Evolutionary conservation across 2,888 invertebrate species (phyloP).

Genomic region (Conistra vaccinii): DNA sequence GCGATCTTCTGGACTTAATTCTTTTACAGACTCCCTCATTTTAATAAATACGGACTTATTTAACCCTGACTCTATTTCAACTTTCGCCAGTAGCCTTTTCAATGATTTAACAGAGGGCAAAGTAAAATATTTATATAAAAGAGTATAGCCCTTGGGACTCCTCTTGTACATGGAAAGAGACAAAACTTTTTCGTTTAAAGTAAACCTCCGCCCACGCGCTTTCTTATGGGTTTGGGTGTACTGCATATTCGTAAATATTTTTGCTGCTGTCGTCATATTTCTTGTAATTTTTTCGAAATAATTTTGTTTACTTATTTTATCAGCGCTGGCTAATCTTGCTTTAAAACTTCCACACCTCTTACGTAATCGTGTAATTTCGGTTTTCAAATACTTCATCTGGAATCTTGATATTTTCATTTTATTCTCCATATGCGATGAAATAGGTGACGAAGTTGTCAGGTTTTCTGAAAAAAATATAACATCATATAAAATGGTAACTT

Average conservation of each 20-base stretch:
- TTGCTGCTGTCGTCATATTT: no score
- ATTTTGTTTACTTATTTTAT: no score
- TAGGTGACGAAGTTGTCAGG: not conserved
- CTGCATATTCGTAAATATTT: no score
- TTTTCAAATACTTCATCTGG: constrained; percentile 9
- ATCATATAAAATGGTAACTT: not conserved
- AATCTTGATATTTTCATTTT: constrained; percentile 14
- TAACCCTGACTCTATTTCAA: not conserved
- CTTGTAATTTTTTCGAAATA: no score
- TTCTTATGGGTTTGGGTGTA: no score
- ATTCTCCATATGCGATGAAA: not conserved
- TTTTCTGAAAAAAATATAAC: not conserved
- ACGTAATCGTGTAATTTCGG: constrained; percentile 5
- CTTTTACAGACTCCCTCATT: constrained; percentile 6
- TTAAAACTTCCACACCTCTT: not conserved
- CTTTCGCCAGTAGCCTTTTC: no score
- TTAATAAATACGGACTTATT: constrained; percentile 9
- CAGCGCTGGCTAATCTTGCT: constrained; percentile 2
- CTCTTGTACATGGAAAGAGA: no score
- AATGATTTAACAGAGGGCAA: no score
- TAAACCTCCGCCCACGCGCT: no score
- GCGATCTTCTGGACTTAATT: constrained; percentile 13
- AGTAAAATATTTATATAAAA: no score
- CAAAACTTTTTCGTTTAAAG: no score
- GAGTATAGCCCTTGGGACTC: no score